These are phyloP conservation scores for Moxostoma hubbsi DNA, from an alignment of 2,797 vertebrate genomes.

Conservation along the genomic window DNA sequence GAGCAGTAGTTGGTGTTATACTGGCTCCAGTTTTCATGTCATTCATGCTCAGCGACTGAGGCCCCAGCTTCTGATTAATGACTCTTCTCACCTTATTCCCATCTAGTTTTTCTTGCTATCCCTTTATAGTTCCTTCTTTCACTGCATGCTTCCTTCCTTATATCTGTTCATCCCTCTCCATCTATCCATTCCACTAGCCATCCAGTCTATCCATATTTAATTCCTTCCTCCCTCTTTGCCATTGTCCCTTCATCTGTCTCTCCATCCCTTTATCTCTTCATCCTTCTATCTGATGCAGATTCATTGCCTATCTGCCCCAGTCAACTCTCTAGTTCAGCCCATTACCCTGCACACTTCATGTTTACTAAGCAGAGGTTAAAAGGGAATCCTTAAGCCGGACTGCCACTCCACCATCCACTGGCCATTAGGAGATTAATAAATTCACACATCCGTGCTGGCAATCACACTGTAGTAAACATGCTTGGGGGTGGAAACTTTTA, in stretches of 20 bases:
- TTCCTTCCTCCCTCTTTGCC: background rate
- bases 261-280: constrained; percentile 1
- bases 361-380: constrained; percentile 64
- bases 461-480: constrained; percentile 40
- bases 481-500: constrained; percentile 14
- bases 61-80: constrained; percentile 73
- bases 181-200: background rate
- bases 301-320: constrained; percentile 37
- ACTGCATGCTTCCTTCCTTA: constrained; percentile 30
- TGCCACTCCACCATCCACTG: constrained; percentile 62
- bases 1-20: constrained; percentile 39
- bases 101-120: constrained; percentile 71
- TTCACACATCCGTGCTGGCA: constrained; percentile 47
- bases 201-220: constrained; percentile 9
- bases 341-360: constrained; percentile 66
- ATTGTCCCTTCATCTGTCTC: constrained; percentile 5
- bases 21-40: constrained; percentile 65
- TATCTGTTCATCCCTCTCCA: constrained; percentile 7
- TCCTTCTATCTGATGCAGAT: constrained; percentile 43
- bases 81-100: constrained; percentile 77
- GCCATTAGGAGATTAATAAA: constrained; percentile 64
- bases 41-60: constrained; percentile 81
- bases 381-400: constrained; percentile 64
- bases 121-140: constrained; percentile 36
- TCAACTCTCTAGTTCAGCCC: constrained; percentile 50